Conservation (phyloP, 2,113 vertebrate species). For the Astatoreochromis straeleni region DNA sequence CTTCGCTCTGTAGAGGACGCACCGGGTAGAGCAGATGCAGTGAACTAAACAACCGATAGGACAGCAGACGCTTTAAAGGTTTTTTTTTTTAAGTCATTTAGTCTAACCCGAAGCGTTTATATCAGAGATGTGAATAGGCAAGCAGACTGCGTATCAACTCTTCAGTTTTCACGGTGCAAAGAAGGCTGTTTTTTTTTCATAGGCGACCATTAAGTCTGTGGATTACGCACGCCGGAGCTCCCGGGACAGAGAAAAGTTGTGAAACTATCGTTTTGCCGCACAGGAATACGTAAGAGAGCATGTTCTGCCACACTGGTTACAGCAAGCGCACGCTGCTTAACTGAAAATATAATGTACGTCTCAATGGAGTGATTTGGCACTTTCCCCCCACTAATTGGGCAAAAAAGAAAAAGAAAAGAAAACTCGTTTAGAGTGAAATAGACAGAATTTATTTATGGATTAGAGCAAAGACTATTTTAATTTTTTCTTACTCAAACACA, state of each 20-base stretch:
- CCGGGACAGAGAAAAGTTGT: slow-evolving; percentile 46
- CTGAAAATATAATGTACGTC: background rate
- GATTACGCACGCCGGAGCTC: slow-evolving; percentile 44
- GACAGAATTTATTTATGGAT: slow-evolving; percentile 58
- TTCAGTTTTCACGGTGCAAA: background rate
- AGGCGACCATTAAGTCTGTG: background rate
- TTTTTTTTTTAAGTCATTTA: background rate
- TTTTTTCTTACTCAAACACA: background rate
- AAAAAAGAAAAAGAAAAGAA: background rate
- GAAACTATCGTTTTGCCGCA: slow-evolving; percentile 11
- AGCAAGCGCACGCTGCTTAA: background rate
- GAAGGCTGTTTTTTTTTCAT: background rate
- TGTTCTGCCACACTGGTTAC: background rate
- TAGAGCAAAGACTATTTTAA: slow-evolving; percentile 29
- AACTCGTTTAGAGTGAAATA: background rate
- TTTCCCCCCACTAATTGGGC: background rate
- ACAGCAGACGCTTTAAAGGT: background rate
- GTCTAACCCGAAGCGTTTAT: background rate
- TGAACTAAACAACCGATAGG: background rate
- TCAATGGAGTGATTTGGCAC: slow-evolving; percentile 21
- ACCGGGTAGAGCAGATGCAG: slow-evolving; percentile 53
- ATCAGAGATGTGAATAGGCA: background rate
- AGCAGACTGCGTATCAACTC: background rate
- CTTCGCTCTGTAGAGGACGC: slow-evolving; percentile 76
- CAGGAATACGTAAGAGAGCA: background rate